phyloP scores from a whole-genome alignment of 92 coral and sea anemone genomes.

The Parazoanthus atlanticus region DNA sequence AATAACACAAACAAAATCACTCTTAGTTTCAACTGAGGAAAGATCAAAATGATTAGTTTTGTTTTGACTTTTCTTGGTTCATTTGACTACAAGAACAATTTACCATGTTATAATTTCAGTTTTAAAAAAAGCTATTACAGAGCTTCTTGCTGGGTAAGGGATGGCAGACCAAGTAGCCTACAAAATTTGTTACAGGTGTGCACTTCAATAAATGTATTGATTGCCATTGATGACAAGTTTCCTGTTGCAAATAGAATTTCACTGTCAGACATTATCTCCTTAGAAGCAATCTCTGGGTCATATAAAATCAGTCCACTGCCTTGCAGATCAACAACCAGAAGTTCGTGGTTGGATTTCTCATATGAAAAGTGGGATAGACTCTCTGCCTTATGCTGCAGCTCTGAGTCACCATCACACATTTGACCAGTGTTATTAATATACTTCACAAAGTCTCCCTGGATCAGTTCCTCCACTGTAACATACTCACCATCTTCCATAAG shows the following conservation, averaged over 20 bases:
- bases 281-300: constrained; percentile 47
- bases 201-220: too few relatives aligned
- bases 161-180: too few relatives aligned
- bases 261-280: constrained; percentile 2
- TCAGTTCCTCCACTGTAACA: constrained; percentile 1
- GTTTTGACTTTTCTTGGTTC: too few relatives aligned
- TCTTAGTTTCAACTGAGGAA: too few relatives aligned
- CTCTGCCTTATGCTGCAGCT: constrained; percentile 21
- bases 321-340: constrained; percentile 38
- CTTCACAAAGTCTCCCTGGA: background rate
- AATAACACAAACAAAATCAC: too few relatives aligned
- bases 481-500: constrained; percentile 1
- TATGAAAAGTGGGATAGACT: constrained; percentile 31
- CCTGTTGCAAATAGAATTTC: constrained; percentile 38
- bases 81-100: too few relatives aligned
- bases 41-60: too few relatives aligned
- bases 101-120: too few relatives aligned
- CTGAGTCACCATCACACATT: background rate
- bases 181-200: too few relatives aligned
- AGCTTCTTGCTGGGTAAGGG: too few relatives aligned
- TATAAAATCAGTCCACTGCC: constrained; percentile 37
- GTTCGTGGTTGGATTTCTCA: constrained; percentile 12
- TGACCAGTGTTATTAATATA: constrained; percentile 20
- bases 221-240: too few relatives aligned
- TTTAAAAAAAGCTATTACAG: too few relatives aligned